A percentile compares a stretch with the other conserved stretches of the same genome.
Evolutionary conservation across 1,140 invertebrate species (phyloP).

Genomic region (Tetramorium simillimum): DNA sequence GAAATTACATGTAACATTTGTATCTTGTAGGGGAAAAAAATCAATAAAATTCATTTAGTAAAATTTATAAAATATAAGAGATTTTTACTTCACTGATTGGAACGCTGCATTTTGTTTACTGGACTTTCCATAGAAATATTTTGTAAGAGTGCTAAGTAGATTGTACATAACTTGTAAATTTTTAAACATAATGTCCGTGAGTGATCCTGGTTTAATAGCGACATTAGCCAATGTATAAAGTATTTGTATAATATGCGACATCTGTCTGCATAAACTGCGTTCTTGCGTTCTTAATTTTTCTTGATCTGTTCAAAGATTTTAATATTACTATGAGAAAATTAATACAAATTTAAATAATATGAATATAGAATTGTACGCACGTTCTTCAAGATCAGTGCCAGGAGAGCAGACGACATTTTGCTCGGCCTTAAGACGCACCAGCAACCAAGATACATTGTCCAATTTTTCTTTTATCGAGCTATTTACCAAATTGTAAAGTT

Average conservation of each 20-base stretch:
- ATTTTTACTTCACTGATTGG: slow-evolving; percentile 82
- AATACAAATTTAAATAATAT: background rate
- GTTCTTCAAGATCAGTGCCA: slow-evolving; percentile 39
- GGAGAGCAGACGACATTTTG: slow-evolving; percentile 53
- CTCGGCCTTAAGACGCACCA: slow-evolving; percentile 84
- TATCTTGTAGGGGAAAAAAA: background rate
- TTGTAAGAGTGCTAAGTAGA: slow-evolving; percentile 82
- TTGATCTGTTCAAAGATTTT: slow-evolving; percentile 70
- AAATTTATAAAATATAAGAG: slow-evolving; percentile 24
- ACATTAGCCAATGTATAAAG: slow-evolving; percentile 80
- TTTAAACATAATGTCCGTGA: slow-evolving; percentile 83
- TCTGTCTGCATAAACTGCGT: slow-evolving; percentile 83
- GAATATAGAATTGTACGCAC: background rate
- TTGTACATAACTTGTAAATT: slow-evolving; percentile 84
- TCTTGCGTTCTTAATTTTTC: slow-evolving; percentile 83
- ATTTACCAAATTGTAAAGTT: slow-evolving; percentile 81
- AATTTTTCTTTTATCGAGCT: slow-evolving; percentile 82
- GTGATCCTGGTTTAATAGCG: slow-evolving; percentile 77
- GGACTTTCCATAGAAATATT: slow-evolving; percentile 84
- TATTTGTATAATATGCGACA: slow-evolving; percentile 82
- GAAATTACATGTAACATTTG: slow-evolving; percentile 41
- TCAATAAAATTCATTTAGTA: slow-evolving; percentile 18
- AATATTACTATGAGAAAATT: background rate
- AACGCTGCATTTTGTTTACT: slow-evolving; percentile 82
- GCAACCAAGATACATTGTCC: slow-evolving; percentile 82